These are phyloP conservation scores for Dendrophyllia cribrosa DNA, from an alignment of 64 coral and sea anemone genomes.

Conservation along the genomic window DNA sequence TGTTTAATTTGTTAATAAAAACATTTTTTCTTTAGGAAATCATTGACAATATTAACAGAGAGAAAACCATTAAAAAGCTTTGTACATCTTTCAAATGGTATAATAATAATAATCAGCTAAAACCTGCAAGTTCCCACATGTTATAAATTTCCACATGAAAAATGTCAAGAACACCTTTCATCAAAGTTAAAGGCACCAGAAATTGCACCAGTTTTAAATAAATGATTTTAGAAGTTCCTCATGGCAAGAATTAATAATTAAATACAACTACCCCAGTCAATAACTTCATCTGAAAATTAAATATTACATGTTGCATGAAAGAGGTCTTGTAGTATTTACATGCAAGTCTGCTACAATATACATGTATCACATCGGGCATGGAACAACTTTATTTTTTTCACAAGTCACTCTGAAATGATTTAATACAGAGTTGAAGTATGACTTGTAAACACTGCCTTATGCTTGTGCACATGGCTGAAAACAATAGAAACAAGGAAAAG, in stretches of 20 bases:
- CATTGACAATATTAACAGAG: too few relatives aligned
- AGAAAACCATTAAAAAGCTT: too few relatives aligned
- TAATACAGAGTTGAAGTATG: background rate
- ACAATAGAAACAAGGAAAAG: background rate
- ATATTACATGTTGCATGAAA: too few relatives aligned
- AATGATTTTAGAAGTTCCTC: background rate
- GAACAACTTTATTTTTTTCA: background rate
- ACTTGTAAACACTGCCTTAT: constrained; percentile 29
- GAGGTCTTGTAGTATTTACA: too few relatives aligned
- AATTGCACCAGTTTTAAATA: background rate
- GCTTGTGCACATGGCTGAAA: constrained; percentile 12
- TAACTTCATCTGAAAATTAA: too few relatives aligned
- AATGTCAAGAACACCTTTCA: background rate
- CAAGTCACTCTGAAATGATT: background rate
- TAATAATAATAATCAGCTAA: background rate
- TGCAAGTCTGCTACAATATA: background rate
- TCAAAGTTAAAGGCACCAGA: constrained; percentile 21
- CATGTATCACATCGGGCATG: background rate
- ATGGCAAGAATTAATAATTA: background rate
- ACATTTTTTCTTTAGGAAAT: too few relatives aligned
- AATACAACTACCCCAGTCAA: background rate
- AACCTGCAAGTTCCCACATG: background rate
- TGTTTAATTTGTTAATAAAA: too few relatives aligned
- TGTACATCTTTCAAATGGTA: background rate
- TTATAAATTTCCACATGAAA: background rate